These are phyloP conservation scores for Myathropa florea DNA, from an alignment of 2,888 invertebrate genomes.

Conservation along the genomic window DNA sequence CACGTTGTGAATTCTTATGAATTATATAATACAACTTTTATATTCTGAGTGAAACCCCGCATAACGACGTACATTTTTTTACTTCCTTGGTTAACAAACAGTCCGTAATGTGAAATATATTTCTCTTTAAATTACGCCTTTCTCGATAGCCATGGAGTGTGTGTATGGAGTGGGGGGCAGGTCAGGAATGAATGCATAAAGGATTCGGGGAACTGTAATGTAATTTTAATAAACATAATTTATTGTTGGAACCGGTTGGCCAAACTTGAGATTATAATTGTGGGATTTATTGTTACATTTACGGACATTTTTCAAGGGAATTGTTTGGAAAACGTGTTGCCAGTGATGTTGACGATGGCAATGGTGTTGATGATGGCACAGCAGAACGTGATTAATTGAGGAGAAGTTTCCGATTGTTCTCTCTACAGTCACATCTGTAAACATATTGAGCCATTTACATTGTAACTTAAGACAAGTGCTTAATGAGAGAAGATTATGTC, in stretches of 20 bases:
- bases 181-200: not conserved
- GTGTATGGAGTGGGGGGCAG: not conserved
- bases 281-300: constrained; percentile 50
- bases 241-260: constrained; percentile 21
- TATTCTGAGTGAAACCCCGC: not conserved
- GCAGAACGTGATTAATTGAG: constrained; percentile 31
- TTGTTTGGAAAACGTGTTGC: constrained; percentile 34
- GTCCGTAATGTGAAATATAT: constrained; percentile 30
- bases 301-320: constrained; percentile 12
- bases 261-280: constrained; percentile 37
- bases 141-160: not conserved
- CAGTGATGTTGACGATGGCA: not conserved
- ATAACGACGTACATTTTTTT: not conserved
- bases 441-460: too few species aligned
- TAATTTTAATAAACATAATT: constrained; percentile 48
- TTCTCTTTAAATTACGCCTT: constrained; percentile 32
- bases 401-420: not conserved
- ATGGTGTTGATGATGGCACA: constrained; percentile 6
- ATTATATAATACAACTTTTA: not conserved
- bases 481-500: not conserved
- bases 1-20: too few species aligned
- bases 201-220: not conserved
- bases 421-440: not conserved
- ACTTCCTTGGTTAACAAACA: not conserved
- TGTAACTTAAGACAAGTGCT: not conserved